phyloP scores from a whole-genome alignment of 1,140 invertebrate species.

The Andricus grossulariae region DNA sequence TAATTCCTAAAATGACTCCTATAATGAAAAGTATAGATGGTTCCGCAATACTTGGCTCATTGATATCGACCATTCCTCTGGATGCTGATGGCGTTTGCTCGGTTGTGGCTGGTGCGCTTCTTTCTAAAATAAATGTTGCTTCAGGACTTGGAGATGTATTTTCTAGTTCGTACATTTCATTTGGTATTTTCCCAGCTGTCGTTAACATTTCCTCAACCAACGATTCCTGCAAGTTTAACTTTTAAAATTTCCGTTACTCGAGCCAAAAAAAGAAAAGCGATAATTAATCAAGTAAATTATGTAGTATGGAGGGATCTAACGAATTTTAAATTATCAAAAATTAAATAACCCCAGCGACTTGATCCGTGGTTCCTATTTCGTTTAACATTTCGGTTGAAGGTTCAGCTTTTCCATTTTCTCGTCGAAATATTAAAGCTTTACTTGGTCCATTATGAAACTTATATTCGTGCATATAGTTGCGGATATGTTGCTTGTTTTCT shows the following conservation, averaged over 20 bases:
- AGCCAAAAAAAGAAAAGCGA: not conserved
- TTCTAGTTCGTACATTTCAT: slow-evolving; percentile 58
- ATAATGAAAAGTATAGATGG: slow-evolving; percentile 49
- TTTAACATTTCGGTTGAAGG: not conserved
- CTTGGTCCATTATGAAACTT: not conserved
- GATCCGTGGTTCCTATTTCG: not conserved
- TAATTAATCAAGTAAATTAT: no score
- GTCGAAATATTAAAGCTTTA: not conserved
- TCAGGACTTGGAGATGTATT: slow-evolving; percentile 26
- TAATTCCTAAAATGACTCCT: slow-evolving; percentile 40
- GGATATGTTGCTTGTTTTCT: not conserved
- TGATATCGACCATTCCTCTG: not conserved
- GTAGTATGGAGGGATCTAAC: no score
- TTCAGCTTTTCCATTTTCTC: not conserved
- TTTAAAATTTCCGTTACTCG: not conserved
- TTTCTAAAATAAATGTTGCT: slow-evolving; percentile 2
- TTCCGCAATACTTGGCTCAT: slow-evolving; percentile 34
- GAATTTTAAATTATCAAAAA: no score
- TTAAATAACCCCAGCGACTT: not conserved
- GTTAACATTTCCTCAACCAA: slow-evolving; percentile 59
- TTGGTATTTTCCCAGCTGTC: slow-evolving; percentile 57
- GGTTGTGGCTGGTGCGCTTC: slow-evolving; percentile 28
- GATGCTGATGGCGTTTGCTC: slow-evolving; percentile 22
- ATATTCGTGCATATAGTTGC: not conserved
- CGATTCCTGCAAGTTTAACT: slow-evolving; percentile 48